Conservation (phyloP, 2,888 invertebrate species). For the Macrostomum cliftonense region DNA sequence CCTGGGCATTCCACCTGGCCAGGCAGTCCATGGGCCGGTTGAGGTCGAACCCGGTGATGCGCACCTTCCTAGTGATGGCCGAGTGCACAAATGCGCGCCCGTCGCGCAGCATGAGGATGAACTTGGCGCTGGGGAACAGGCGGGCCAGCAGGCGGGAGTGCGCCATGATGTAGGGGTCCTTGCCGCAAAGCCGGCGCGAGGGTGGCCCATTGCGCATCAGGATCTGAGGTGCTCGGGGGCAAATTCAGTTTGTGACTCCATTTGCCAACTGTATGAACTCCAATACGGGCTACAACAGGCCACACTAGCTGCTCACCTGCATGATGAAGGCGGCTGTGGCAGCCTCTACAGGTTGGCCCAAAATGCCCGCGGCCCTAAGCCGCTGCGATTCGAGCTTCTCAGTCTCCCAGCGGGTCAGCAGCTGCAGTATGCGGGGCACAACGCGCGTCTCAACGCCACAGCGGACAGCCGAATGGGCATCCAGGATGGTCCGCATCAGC, state of each 20-base stretch:
- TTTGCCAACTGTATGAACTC: too few species aligned
- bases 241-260: too few species aligned
- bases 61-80: slow-evolving; percentile 76
- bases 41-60: slow-evolving; percentile 80
- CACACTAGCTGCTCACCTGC: slow-evolving; percentile 46
- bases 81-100: slow-evolving; percentile 95
- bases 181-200: slow-evolving; percentile 84
- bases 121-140: slow-evolving; percentile 89
- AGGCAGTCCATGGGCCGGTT: slow-evolving; percentile 73
- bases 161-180: slow-evolving; percentile 91
- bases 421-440: slow-evolving; percentile 80
- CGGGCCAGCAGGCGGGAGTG: slow-evolving; percentile 82
- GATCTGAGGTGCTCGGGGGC: too few species aligned
- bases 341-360: slow-evolving; percentile 45
- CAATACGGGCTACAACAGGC: too few species aligned
- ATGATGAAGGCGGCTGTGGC: slow-evolving; percentile 89
- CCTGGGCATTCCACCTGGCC: slow-evolving; percentile 89
- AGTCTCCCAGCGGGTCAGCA: slow-evolving; percentile 68
- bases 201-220: slow-evolving; percentile 87
- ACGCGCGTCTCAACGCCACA: slow-evolving; percentile 88
- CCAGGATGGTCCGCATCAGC: slow-evolving; percentile 86
- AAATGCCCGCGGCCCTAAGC: slow-evolving; percentile 63
- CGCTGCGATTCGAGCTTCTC: slow-evolving; percentile 61
- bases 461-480: slow-evolving; percentile 85
- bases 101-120: slow-evolving; percentile 91